A percentile compares a stretch with the other conserved stretches of the same genome.
Evolutionary conservation across 1,140 invertebrate species (phyloP).

Genomic region (Drosophila pruinosa): DNA sequence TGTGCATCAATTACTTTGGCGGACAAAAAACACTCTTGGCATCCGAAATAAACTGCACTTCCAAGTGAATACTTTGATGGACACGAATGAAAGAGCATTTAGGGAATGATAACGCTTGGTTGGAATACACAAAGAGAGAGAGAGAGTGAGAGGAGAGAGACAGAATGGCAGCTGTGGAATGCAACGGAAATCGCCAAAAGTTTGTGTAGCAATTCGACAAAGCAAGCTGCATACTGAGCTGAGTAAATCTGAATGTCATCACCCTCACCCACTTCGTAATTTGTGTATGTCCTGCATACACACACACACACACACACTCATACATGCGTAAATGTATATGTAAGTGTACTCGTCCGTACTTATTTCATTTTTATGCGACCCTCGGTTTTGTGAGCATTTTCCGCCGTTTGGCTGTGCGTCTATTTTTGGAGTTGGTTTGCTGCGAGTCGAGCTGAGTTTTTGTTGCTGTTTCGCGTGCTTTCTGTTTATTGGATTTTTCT

Average conservation of each 20-base stretch:
- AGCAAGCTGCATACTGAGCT: slow-evolving; percentile 37
- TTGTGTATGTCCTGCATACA: not conserved
- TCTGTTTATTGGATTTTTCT: slow-evolving; percentile 62
- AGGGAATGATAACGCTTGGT: not conserved
- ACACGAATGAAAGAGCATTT: slow-evolving; percentile 2
- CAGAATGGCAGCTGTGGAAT: slow-evolving; percentile 16
- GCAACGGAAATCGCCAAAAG: slow-evolving; percentile 15
- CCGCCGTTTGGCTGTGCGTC: slow-evolving; percentile 61
- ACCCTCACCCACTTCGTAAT: not conserved
- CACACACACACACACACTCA: not conserved
- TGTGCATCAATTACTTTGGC: slow-evolving; percentile 2
- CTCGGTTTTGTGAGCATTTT: slow-evolving; percentile 53
- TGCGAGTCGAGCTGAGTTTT: slow-evolving; percentile 37
- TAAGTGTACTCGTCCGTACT: slow-evolving; percentile 31
- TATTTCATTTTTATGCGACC: slow-evolving; percentile 55
- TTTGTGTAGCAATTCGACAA: slow-evolving; percentile 10
- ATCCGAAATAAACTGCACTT: slow-evolving; percentile 15
- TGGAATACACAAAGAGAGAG: not conserved
- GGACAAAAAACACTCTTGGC: not conserved
- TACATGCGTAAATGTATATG: slow-evolving; percentile 1
- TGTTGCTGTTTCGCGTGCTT: slow-evolving; percentile 52
- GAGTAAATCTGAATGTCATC: slow-evolving; percentile 27
- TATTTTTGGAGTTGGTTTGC: slow-evolving; percentile 70
- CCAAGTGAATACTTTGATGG: slow-evolving; percentile 6
- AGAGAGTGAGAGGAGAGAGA: not conserved